These are phyloP conservation scores for Tragopan temminckii DNA, from an alignment of 2,797 vertebrate genomes.

Conservation along the genomic window DNA sequence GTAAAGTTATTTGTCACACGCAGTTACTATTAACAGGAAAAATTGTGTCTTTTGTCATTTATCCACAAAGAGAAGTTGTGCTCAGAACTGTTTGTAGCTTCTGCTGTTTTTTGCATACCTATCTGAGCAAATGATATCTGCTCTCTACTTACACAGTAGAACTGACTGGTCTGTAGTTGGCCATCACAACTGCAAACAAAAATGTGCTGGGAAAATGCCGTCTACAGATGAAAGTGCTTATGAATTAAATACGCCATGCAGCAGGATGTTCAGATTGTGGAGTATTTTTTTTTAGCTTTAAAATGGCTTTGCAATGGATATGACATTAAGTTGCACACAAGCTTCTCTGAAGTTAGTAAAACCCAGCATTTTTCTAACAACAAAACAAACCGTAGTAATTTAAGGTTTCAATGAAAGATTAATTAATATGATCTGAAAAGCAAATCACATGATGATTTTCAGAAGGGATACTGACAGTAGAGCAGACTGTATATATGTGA, in stretches of 20 bases:
- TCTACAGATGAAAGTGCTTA: slow-evolving; percentile 21
- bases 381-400: neutral
- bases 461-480: neutral
- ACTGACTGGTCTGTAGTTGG: slow-evolving; percentile 15
- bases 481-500: neutral
- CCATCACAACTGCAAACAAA: slow-evolving; percentile 7
- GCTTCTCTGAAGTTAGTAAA: slow-evolving; percentile 8
- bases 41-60: neutral
- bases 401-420: slow-evolving; percentile 5
- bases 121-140: neutral
- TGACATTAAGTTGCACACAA: slow-evolving; percentile 23
- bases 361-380: neutral
- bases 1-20: neutral
- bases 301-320: slow-evolving; percentile 46
- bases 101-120: neutral
- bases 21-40: neutral
- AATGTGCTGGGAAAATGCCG: neutral
- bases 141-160: neutral
- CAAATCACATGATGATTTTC: neutral
- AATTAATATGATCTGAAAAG: slow-evolving; percentile 30
- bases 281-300: slow-evolving; percentile 36
- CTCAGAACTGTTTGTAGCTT: neutral
- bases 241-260: slow-evolving; percentile 46
- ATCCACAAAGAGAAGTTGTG: neutral
- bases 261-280: slow-evolving; percentile 43